These are phyloP conservation scores for Pemphredon lugubris DNA, from an alignment of 2,888 invertebrate genomes.

Conservation along the genomic window DNA sequence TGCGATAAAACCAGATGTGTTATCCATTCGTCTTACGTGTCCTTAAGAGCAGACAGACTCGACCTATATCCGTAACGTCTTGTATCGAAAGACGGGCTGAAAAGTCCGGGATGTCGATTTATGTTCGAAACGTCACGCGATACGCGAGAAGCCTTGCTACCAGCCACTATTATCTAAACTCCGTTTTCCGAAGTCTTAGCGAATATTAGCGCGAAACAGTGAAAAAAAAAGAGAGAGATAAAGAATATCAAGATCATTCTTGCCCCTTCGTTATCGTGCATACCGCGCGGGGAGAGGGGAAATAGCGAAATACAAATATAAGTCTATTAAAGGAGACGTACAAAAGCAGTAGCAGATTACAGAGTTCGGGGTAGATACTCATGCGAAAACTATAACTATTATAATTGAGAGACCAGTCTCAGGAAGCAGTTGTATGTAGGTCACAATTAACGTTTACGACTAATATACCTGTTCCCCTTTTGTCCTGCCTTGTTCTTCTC, in stretches of 20 bases:
- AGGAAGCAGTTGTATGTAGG: background rate
- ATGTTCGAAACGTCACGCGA: background rate
- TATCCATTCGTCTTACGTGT: background rate
- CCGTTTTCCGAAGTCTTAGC: no score
- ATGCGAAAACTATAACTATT: background rate
- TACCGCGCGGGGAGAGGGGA: conserved; percentile 50
- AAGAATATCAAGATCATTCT: conserved; percentile 50
- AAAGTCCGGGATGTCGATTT: background rate
- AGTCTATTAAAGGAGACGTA: conserved; percentile 23
- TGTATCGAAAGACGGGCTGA: background rate
- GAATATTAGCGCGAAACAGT: no score
- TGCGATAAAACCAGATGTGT: background rate
- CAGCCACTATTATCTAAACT: conserved; percentile 12
- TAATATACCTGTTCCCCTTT: background rate
- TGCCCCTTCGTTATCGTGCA: conserved; percentile 52
- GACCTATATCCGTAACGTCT: background rate
- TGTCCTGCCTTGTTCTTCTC: conserved; percentile 46
- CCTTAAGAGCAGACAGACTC: background rate
- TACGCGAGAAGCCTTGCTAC: conserved; percentile 57
- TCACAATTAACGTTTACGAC: background rate
- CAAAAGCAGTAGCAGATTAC: conserved; percentile 22
- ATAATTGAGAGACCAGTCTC: background rate
- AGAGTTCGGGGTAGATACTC: conserved; percentile 33
- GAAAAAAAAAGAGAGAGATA: no score
- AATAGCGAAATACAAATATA: conserved; percentile 24